Evolutionary conservation across 1,140 invertebrate genomes (phyloP).

Genomic region (Apis dorsata): DNA sequence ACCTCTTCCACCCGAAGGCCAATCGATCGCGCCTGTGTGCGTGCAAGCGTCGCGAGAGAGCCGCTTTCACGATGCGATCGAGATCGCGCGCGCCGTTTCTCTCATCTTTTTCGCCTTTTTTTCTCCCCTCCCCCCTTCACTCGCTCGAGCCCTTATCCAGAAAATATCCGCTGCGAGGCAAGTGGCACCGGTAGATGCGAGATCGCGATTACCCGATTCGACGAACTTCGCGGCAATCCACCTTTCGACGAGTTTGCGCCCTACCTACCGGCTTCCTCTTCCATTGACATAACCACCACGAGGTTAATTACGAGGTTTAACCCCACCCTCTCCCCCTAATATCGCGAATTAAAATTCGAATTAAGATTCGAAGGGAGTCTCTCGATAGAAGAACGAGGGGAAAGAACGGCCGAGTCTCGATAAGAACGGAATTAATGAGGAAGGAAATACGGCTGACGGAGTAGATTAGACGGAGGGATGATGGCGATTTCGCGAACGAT

Average conservation of each 20-base stretch:
- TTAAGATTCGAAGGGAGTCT: not conserved
- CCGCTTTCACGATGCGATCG: slow-evolving; percentile 56
- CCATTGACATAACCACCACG: too few species aligned
- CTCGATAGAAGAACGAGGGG: not conserved
- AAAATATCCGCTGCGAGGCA: slow-evolving; percentile 46
- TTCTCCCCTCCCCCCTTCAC: not conserved
- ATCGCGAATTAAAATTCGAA: slow-evolving; percentile 32
- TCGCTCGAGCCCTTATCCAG: slow-evolving; percentile 48
- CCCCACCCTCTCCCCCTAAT: not conserved
- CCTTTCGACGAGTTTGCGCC: slow-evolving; percentile 32
- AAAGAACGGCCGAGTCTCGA: not conserved
- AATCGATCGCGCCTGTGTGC: slow-evolving; percentile 30
- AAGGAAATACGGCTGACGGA: not conserved
- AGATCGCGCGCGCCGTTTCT: slow-evolving; percentile 50
- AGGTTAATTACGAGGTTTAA: too few species aligned
- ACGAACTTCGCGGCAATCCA: slow-evolving; percentile 21
- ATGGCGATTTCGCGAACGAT: too few species aligned
- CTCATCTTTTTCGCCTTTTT: not conserved
- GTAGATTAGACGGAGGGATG: too few species aligned
- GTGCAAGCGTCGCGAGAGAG: slow-evolving; percentile 15
- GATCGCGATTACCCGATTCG: slow-evolving; percentile 49
- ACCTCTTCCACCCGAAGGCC: slow-evolving; percentile 43
- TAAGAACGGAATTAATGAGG: not conserved
- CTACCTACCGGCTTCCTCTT: not conserved
- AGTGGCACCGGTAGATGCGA: slow-evolving; percentile 45